Evolutionary conservation across 2,888 invertebrate species (phyloP).

Genomic region (Tiliacea aurago): DNA sequence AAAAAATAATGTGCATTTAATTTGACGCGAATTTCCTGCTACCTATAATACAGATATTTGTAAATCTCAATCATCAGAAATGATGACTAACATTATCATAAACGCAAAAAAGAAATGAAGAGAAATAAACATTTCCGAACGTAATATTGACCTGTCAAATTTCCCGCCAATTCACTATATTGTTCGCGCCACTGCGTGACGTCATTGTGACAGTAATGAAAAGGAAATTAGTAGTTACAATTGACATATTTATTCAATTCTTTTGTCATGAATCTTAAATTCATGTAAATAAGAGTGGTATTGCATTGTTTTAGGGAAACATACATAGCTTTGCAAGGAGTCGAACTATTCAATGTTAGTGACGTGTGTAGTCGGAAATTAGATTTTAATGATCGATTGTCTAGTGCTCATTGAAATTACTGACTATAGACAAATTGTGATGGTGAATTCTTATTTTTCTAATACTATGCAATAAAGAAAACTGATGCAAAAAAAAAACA

Average conservation of each 20-base stretch:
- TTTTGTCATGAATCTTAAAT: constrained; percentile 52
- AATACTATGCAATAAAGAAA: neutral
- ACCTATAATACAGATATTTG: constrained; percentile 53
- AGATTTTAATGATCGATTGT: constrained; percentile 72
- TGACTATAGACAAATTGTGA: constrained; percentile 10
- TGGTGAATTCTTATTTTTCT: neutral
- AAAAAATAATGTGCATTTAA: constrained; percentile 54
- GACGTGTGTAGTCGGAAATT: constrained; percentile 71
- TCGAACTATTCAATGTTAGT: constrained; percentile 75
- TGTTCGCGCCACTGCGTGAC: constrained; percentile 83
- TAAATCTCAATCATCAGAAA: constrained; percentile 57
- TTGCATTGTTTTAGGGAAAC: constrained; percentile 44
- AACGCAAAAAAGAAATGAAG: constrained; percentile 40
- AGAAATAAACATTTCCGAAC: constrained; percentile 71
- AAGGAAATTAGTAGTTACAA: constrained; percentile 87
- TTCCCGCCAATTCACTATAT: constrained; percentile 83
- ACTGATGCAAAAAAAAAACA: neutral
- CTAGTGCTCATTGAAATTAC: constrained; percentile 66
- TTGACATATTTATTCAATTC: constrained; percentile 65
- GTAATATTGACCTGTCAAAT: constrained; percentile 82
- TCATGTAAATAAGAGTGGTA: constrained; percentile 59
- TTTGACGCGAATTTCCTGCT: constrained; percentile 61
- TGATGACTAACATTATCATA: constrained; percentile 55
- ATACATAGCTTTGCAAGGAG: constrained; percentile 51
- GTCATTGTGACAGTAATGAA: constrained; percentile 85